Percentiles rank a stretch among this genome's conserved stretches.
Conservation (phyloP, 2,888 invertebrate genomes). For the Harpagoxenus sublaevis region DNA sequence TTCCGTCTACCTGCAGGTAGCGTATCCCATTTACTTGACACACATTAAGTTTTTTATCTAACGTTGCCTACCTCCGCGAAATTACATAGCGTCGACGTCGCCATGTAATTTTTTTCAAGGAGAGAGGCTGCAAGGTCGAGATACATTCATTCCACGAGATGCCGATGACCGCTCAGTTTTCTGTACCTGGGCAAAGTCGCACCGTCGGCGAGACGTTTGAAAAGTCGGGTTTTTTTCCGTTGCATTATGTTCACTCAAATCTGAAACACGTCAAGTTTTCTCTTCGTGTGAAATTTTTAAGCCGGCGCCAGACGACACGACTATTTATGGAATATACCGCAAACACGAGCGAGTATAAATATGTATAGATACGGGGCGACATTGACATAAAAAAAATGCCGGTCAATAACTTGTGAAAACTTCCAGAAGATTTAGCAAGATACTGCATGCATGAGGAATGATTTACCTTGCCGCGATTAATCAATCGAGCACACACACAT, state of each 20-base stretch:
- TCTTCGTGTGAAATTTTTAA: neutral
- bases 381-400: neutral
- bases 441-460: no score
- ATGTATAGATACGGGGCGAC: neutral
- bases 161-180: neutral
- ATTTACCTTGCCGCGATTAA: neutral
- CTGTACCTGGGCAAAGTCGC: neutral
- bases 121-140: slow-evolving; percentile 14
- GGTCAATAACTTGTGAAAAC: neutral
- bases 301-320: neutral
- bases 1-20: neutral
- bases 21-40: slow-evolving; percentile 14
- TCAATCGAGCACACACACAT: neutral
- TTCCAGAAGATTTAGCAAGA: neutral
- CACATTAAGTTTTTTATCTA: slow-evolving; percentile 35
- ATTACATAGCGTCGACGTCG: neutral
- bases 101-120: slow-evolving; percentile 22
- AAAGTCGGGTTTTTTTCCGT: neutral
- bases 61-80: slow-evolving; percentile 9
- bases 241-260: neutral
- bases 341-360: neutral
- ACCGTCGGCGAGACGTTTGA: no score
- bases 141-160: slow-evolving; percentile 3
- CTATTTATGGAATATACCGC: neutral
- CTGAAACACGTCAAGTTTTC: neutral